Evolutionary conservation across 2,113 vertebrate species (phyloP).

Genomic region (Zosterops borbonicus): DNA sequence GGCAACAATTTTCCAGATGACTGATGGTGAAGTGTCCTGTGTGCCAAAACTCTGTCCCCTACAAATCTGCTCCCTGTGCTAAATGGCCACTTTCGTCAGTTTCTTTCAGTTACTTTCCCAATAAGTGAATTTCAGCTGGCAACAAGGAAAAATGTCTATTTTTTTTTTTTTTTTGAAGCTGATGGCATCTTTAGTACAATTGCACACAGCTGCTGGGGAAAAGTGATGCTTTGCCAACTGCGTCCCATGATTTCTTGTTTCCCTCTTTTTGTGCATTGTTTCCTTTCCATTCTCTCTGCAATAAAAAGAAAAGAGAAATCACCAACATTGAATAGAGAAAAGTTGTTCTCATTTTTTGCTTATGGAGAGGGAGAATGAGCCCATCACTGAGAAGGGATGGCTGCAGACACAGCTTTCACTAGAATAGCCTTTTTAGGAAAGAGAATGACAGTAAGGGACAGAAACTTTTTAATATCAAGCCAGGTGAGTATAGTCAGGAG

Average conservation of each 20-base stretch:
- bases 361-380: neutral
- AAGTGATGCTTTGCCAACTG: conserved; percentile 5
- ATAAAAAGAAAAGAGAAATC: conserved; percentile 1
- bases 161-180: conserved; percentile 15
- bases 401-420: neutral
- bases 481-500: neutral
- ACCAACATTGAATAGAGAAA: neutral
- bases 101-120: neutral
- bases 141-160: neutral
- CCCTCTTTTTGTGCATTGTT: neutral
- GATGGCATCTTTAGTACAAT: conserved; percentile 34
- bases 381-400: neutral
- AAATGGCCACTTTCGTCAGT: neutral
- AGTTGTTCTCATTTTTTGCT: neutral
- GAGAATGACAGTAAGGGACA: neutral
- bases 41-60: conserved; percentile 5
- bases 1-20: neutral
- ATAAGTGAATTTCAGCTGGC: conserved; percentile 41
- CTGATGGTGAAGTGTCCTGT: neutral
- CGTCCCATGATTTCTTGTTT: neutral
- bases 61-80: neutral
- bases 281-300: neutral
- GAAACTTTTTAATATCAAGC: neutral
- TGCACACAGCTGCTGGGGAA: conserved; percentile 16
- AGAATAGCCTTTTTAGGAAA: neutral